Evolutionary conservation across 53 echinoderm and acorn worm species (phyloP).

Genomic region (Mesocentrotus franciscanus): DNA sequence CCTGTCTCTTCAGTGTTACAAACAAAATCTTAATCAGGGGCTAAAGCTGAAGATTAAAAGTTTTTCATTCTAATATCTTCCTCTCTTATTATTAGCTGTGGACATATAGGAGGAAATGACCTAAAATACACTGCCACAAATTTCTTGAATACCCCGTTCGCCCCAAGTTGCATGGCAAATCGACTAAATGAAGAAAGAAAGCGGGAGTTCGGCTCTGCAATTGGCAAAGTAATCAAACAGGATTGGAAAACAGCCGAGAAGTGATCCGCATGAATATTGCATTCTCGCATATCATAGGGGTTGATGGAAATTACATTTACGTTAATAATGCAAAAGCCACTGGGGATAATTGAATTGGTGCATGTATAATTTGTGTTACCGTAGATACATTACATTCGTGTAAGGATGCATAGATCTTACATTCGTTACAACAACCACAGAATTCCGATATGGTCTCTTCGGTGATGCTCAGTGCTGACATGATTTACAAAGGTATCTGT

Average conservation of each 20-base stretch:
- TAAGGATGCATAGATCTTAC: neutral
- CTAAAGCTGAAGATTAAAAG: neutral
- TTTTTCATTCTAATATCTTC: neutral
- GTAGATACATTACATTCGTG: neutral
- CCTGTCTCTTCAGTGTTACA: too few species aligned
- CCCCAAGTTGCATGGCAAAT: conserved; percentile 36
- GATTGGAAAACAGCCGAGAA: neutral
- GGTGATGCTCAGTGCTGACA: too few species aligned
- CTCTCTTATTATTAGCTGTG: neutral
- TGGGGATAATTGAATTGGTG: conserved; percentile 13
- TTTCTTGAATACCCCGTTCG: neutral
- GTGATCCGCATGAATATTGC: conserved; percentile 39
- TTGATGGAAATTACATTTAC: conserved; percentile 45
- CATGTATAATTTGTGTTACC: neutral
- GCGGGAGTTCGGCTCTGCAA: conserved; percentile 9
- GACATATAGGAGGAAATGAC: neutral
- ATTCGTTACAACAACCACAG: too few species aligned
- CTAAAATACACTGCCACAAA: conserved; percentile 16
- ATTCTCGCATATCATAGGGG: conserved; percentile 12
- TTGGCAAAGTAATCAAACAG: conserved; percentile 30
- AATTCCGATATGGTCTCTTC: too few species aligned
- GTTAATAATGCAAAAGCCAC: conserved; percentile 11
- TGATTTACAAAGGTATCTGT: too few species aligned
- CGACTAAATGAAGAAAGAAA: conserved; percentile 7
- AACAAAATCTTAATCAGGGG: neutral